Percentiles rank a stretch among this genome's conserved stretches.
These are phyloP conservation scores for Hirudinaria manillensis DNA, from an alignment of 2,888 invertebrate genomes.

Conservation along the genomic window DNA sequence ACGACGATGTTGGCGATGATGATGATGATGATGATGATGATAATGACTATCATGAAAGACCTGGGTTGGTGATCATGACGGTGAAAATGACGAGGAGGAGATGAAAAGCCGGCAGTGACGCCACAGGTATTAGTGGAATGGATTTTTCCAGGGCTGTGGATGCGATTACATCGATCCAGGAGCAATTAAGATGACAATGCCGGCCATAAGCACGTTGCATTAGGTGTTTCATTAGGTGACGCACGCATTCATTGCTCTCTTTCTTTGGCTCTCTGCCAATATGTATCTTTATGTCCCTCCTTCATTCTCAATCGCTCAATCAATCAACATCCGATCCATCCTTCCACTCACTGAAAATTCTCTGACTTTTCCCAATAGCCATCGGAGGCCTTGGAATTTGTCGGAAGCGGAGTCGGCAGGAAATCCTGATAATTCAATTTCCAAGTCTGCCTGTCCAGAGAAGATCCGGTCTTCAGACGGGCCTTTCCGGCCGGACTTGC, in stretches of 20 bases:
- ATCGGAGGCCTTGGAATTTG: background rate
- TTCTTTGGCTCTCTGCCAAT: background rate
- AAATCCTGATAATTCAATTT: constrained; percentile 9
- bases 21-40: constrained; percentile 2
- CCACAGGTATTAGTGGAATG: no score
- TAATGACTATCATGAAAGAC: background rate
- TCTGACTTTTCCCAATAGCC: constrained; percentile 10
- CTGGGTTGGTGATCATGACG: constrained; percentile 3
- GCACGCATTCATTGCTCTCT: background rate
- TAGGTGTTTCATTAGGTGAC: no score
- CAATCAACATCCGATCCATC: background rate
- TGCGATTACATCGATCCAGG: no score
- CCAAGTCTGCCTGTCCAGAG: background rate
- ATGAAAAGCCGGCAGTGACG: background rate
- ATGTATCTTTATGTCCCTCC: background rate
- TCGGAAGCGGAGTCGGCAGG: background rate
- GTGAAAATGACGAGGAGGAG: background rate
- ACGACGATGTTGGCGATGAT: background rate
- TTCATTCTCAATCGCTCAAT: background rate
- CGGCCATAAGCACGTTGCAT: no score
- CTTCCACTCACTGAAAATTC: background rate
- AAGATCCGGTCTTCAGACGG: background rate
- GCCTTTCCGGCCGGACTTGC: background rate
- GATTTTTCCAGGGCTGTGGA: no score
- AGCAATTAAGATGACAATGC: no score